A percentile compares a stretch with the other conserved stretches of the same genome.
phyloP scores from a whole-genome alignment of 2,113 vertebrate species.

The Abramis brama region DNA sequence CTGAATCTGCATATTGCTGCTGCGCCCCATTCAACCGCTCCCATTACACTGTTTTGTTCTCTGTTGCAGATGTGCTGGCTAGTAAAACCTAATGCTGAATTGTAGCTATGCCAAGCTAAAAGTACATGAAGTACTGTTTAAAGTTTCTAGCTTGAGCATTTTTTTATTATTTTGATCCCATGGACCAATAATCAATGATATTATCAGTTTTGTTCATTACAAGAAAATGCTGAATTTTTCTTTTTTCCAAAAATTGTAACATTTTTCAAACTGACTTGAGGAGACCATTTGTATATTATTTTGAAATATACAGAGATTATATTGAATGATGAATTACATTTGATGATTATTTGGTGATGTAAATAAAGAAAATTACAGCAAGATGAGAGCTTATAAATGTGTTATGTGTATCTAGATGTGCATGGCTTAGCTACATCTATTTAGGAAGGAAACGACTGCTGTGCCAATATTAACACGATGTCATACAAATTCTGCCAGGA shows the following conservation, averaged over 20 bases:
- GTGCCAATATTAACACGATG: background rate
- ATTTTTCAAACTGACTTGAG: background rate
- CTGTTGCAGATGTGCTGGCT: background rate
- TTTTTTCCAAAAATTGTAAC: too few relatives aligned
- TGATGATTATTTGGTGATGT: background rate
- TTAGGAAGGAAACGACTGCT: background rate
- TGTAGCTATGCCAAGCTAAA: conserved; percentile 5
- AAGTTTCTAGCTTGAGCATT: background rate
- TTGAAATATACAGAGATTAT: background rate
- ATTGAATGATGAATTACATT: background rate
- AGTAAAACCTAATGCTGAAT: background rate
- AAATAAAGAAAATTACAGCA: background rate
- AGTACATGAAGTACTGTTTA: background rate
- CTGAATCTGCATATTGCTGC: background rate
- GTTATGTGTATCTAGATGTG: background rate
- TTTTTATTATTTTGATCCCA: background rate
- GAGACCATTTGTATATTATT: background rate
- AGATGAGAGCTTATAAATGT: background rate
- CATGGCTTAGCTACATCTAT: background rate
- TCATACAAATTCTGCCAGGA: background rate
- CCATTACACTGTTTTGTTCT: background rate
- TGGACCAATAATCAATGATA: background rate
- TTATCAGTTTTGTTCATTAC: background rate
- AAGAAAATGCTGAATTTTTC: too few relatives aligned
- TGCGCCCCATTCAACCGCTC: background rate